Percentiles rank a stretch among this genome's conserved stretches.
These are phyloP conservation scores for Himantopus leucocephalus DNA, from an alignment of 2,113 vertebrate species.

Conservation along the genomic window DNA sequence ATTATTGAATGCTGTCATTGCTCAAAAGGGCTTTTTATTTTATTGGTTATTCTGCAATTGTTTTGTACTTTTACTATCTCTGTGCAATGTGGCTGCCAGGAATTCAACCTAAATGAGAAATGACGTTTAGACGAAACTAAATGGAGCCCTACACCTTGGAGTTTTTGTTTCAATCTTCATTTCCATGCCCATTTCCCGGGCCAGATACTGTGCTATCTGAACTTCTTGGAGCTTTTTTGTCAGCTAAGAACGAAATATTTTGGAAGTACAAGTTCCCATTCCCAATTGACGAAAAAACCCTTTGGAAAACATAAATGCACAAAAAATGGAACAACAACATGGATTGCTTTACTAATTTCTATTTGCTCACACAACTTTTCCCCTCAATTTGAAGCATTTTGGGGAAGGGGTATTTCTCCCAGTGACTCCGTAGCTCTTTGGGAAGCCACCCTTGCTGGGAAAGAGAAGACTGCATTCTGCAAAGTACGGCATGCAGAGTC, in stretches of 20 bases:
- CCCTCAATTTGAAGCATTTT: not conserved
- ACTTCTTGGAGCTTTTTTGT: not conserved
- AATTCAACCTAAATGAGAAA: not conserved
- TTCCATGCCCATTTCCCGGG: not conserved
- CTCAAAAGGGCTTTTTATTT: slow-evolving; percentile 60
- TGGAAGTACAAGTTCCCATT: not conserved
- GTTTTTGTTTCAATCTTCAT: not conserved
- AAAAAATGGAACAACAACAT: accelerated
- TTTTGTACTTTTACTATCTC: not conserved
- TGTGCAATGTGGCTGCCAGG: not conserved
- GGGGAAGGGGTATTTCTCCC: not conserved
- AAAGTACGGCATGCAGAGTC: not conserved
- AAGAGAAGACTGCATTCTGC: not conserved
- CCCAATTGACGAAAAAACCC: accelerated
- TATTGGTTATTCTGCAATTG: slow-evolving; percentile 38
- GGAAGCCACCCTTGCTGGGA: not conserved
- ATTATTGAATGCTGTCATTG: slow-evolving; percentile 60
- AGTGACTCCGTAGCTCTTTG: not conserved
- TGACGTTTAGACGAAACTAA: not conserved
- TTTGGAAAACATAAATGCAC: not conserved
- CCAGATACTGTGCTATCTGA: not conserved
- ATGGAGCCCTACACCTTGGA: not conserved
- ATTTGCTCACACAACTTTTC: not conserved
- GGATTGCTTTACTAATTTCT: accelerated
- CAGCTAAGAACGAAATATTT: not conserved